Evolutionary conservation across 2,888 invertebrate genomes (phyloP).

Genomic region (Sinelater perroti): DNA sequence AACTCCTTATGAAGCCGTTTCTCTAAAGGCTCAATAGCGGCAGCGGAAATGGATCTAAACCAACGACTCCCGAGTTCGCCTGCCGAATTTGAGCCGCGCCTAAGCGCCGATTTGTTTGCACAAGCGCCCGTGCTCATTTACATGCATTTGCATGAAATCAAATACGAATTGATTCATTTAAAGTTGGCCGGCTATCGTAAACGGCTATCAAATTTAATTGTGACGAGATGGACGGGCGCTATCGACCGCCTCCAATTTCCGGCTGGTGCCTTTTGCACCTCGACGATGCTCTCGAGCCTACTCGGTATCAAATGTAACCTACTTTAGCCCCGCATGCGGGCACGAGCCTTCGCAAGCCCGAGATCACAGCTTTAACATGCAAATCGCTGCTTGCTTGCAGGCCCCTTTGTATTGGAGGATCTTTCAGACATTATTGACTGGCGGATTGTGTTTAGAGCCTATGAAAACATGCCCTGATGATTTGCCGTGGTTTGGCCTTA

Average conservation of each 20-base stretch:
- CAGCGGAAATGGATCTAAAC: no score
- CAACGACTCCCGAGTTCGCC: slow-evolving; percentile 1
- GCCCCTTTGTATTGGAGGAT: slow-evolving; percentile 17
- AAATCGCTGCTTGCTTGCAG: slow-evolving; percentile 24
- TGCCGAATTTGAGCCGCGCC: slow-evolving; percentile 7
- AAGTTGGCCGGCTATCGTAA: slow-evolving; percentile 2
- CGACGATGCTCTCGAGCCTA: not conserved
- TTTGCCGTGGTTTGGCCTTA: not conserved
- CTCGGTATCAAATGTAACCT: slow-evolving; percentile 7
- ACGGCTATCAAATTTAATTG: slow-evolving; percentile 9
- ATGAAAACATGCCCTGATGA: slow-evolving; percentile 6
- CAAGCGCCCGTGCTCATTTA: slow-evolving; percentile 10
- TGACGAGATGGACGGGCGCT: not conserved
- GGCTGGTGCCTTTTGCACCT: not conserved
- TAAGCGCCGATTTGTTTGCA: slow-evolving; percentile 13
- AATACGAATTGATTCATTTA: slow-evolving; percentile 11
- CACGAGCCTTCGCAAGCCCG: slow-evolving; percentile 9
- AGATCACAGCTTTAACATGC: slow-evolving; percentile 27
- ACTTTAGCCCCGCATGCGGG: slow-evolving; percentile 3
- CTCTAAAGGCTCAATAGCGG: not conserved
- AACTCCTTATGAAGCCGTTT: no score
- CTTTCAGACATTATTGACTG: slow-evolving; percentile 21
- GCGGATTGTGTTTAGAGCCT: slow-evolving; percentile 9
- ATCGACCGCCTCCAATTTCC: not conserved
- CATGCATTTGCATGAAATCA: slow-evolving; percentile 20